Conservation (phyloP, 2,113 vertebrate species). For the Todiramphus chloris region DNA sequence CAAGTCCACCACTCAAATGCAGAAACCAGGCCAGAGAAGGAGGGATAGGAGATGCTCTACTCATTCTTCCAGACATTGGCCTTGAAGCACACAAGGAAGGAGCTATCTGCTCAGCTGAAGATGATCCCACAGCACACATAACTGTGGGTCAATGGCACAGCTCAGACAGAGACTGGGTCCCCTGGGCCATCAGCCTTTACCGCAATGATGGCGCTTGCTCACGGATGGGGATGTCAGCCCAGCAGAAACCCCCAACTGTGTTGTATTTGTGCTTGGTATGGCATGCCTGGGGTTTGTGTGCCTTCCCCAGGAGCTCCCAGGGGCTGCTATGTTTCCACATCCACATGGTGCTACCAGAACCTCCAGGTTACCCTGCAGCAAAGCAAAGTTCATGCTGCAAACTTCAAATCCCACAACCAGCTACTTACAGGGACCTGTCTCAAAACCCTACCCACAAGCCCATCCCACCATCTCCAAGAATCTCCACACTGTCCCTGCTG, state of each 20-base stretch:
- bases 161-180: neutral
- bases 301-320: neutral
- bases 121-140: neutral
- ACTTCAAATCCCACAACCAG: neutral
- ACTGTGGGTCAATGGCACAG: neutral
- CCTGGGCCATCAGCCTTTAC: neutral
- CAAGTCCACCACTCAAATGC: neutral
- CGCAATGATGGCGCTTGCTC: neutral
- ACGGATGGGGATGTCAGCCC: rapidly evolving
- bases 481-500: rapidly evolving
- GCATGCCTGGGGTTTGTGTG: neutral
- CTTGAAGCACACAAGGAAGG: neutral
- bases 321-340: neutral
- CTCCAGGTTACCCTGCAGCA: neutral
- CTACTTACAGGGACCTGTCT: neutral
- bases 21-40: neutral
- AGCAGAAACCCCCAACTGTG: neutral
- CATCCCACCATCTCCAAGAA: neutral
- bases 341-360: neutral
- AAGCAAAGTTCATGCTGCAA: neutral
- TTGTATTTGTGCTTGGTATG: neutral
- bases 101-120: neutral
- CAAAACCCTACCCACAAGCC: neutral
- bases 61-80: neutral
- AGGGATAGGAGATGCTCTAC: neutral